These are phyloP conservation scores for Lota lota DNA, from an alignment of 2,113 vertebrate species.

Conservation along the genomic window DNA sequence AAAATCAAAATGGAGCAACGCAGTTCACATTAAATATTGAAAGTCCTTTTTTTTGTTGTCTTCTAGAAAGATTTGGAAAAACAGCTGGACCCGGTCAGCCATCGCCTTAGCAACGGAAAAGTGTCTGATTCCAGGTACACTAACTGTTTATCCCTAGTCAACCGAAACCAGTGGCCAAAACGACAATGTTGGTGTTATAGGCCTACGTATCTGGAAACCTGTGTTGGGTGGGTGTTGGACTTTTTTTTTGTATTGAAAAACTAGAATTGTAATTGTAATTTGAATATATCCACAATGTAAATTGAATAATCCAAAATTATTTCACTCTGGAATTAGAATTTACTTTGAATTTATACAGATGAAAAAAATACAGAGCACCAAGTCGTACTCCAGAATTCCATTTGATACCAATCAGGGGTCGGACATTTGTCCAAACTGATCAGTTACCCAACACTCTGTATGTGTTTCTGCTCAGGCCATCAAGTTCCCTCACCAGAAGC, in stretches of 20 bases:
- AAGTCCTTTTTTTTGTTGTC: background rate
- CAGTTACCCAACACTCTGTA: background rate
- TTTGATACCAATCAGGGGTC: no score
- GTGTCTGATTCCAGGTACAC: conserved; percentile 50
- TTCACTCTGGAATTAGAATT: no score
- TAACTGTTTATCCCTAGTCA: background rate
- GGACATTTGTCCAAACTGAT: background rate
- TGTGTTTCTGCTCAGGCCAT: conserved; percentile 33
- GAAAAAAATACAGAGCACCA: no score
- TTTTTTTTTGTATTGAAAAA: background rate
- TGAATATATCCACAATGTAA: no score
- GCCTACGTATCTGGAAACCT: no score
- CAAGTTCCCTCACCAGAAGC: conserved; percentile 37
- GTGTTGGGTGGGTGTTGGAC: conserved; percentile 5
- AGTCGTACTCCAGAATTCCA: no score
- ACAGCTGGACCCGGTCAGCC: conserved; percentile 12
- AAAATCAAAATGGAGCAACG: background rate
- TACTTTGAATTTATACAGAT: no score
- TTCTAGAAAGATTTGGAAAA: conserved; percentile 41
- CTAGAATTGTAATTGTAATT: background rate
- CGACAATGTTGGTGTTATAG: no score
- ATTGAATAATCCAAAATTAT: no score
- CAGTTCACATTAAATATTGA: background rate
- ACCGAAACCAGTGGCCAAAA: background rate
- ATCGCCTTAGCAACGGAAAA: conserved; percentile 27